These are phyloP conservation scores for Corella eumyota DNA, from an alignment of 23 tunicate genomes.

Conservation along the genomic window DNA sequence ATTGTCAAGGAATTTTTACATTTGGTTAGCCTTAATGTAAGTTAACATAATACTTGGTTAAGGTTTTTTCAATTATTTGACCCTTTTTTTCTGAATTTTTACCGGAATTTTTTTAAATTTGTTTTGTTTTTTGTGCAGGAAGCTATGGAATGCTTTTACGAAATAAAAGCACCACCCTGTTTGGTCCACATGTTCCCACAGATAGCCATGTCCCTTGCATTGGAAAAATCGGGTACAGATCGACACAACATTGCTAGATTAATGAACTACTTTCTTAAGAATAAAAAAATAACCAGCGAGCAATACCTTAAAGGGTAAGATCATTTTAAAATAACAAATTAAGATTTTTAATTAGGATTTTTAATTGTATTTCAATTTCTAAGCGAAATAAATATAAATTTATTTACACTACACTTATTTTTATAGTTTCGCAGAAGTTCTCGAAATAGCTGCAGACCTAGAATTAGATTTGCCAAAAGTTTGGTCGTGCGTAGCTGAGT, in stretches of 20 bases:
- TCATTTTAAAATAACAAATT: too few relatives aligned
- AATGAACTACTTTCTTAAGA: conserved; percentile 17
- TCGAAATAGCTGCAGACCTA: conserved; percentile 38
- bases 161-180: conserved; percentile 35
- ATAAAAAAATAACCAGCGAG: conserved; percentile 15
- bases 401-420: not conserved
- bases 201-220: conserved; percentile 24
- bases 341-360: too few relatives aligned
- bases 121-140: conserved; percentile 43
- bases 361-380: not conserved
- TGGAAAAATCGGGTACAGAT: conserved; percentile 21
- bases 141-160: conserved; percentile 56
- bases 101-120: too few relatives aligned
- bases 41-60: not conserved
- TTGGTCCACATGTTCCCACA: conserved; percentile 12
- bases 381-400: not conserved
- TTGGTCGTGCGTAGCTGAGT: conserved; percentile 74
- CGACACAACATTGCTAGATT: conserved; percentile 27
- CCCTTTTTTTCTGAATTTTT: too few relatives aligned
- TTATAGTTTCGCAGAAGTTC: conserved; percentile 16
- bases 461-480: conserved; percentile 73
- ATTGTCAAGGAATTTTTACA: conserved; percentile 43
- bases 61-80: too few relatives aligned
- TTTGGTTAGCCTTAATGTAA: conserved; percentile 40
- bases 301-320: conserved; percentile 62